Conservation (phyloP, 1,140 invertebrate species). For the Hirudo medicinalis region DNA sequence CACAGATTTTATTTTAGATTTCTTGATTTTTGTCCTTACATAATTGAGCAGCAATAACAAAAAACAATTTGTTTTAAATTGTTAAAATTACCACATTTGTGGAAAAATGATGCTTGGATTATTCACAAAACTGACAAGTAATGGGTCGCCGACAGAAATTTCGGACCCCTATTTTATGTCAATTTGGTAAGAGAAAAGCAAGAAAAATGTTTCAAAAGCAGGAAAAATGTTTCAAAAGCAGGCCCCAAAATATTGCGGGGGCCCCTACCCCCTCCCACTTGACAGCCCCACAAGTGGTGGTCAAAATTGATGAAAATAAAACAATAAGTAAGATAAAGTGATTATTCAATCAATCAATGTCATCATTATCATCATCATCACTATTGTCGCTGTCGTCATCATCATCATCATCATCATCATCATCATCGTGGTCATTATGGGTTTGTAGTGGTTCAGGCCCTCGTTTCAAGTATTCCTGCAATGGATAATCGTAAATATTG, state of each 20-base stretch:
- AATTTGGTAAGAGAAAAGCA: no score
- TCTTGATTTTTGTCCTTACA: no score
- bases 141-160: background rate
- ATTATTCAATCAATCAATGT: background rate
- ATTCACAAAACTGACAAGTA: background rate
- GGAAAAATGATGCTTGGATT: background rate
- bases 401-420: background rate
- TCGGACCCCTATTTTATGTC: no score
- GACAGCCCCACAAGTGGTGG: background rate
- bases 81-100: background rate
- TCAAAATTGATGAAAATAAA: background rate
- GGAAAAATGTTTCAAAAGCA: background rate
- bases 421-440: background rate
- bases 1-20: no score
- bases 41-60: no score
- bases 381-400: background rate
- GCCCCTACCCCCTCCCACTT: background rate
- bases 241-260: background rate
- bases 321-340: background rate
- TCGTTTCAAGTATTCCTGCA: slow-evolving; percentile 26
- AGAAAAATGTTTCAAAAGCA: background rate
- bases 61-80: background rate
- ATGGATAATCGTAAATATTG: background rate
- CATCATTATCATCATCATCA: background rate
- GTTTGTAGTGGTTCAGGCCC: no score